Evolutionary conservation across 2,113 vertebrate species (phyloP).

Genomic region (Plestiodon gilberti): DNA sequence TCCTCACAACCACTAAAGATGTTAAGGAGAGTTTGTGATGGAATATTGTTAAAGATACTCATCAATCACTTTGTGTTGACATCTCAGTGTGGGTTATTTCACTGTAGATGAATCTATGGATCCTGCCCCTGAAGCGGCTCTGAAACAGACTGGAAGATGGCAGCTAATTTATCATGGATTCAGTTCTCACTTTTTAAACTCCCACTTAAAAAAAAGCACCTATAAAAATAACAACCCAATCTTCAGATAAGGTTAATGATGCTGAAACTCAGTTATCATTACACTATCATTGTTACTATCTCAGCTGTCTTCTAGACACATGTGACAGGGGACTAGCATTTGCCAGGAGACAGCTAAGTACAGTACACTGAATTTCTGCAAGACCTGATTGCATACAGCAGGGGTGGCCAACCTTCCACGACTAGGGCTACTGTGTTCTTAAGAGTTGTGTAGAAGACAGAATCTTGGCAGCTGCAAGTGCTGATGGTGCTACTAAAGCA

Average conservation of each 20-base stretch:
- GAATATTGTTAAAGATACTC: not conserved
- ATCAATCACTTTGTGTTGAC: not conserved
- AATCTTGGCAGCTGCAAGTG: too few species aligned
- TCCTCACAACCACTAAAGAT: not conserved
- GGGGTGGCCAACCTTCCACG: not conserved
- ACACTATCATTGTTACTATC: not conserved
- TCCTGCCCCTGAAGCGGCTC: not conserved
- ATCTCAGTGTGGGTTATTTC: accelerated
- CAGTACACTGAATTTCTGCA: not conserved
- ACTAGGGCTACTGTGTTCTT: too few species aligned
- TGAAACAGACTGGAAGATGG: constrained; percentile 1
- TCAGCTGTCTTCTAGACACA: not conserved
- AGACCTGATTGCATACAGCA: not conserved
- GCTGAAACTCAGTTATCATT: not conserved
- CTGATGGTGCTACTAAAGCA: too few species aligned
- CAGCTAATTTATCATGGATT: constrained; percentile 8
- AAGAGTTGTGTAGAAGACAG: too few species aligned
- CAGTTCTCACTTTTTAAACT: not conserved
- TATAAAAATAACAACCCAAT: not conserved
- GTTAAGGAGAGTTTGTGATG: not conserved
- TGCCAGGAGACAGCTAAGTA: not conserved
- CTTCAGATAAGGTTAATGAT: not conserved
- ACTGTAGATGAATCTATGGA: not conserved
- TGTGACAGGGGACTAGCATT: not conserved
- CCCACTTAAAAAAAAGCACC: not conserved